phyloP scores from a whole-genome alignment of 2,888 invertebrate species.

The Leptinotarsa haldemani region DNA sequence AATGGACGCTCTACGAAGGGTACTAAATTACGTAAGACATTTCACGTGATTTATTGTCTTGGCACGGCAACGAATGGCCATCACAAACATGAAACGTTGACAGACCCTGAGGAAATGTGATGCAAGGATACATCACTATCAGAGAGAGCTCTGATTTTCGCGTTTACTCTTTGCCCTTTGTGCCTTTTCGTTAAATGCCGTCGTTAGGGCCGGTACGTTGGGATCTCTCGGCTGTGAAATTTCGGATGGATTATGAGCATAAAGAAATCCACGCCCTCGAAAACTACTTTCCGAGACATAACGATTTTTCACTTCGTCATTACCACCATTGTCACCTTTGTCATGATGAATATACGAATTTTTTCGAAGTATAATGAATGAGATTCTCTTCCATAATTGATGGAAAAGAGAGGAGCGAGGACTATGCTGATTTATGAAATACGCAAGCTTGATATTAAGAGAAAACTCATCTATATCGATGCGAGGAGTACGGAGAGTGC shows the following conservation, averaged over 20 bases:
- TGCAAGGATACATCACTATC: slow-evolving; percentile 24
- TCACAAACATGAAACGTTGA: slow-evolving; percentile 19
- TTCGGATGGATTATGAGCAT: not conserved
- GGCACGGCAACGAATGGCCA: slow-evolving; percentile 14
- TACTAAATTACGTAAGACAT: slow-evolving; percentile 11
- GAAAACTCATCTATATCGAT: no score
- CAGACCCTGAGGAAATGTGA: slow-evolving; percentile 16
- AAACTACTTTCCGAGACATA: no score
- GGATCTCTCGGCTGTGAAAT: slow-evolving; percentile 10
- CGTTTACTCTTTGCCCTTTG: slow-evolving; percentile 12
- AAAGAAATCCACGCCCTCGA: no score
- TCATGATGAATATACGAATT: no score
- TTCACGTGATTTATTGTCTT: slow-evolving; percentile 22
- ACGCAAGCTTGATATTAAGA: no score
- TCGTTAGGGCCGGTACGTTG: slow-evolving; percentile 8
- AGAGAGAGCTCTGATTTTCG: slow-evolving; percentile 12
- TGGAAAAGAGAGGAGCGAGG: no score
- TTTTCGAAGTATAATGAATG: not conserved
- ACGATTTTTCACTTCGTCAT: no score
- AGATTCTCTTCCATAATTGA: no score
- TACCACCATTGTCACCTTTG: no score
- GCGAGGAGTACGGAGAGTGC: no score
- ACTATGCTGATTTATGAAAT: no score
- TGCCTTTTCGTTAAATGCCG: slow-evolving; percentile 4
- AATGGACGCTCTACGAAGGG: slow-evolving; percentile 3